Conservation (phyloP, 2,888 invertebrate genomes). For the Bombylius discolor region DNA sequence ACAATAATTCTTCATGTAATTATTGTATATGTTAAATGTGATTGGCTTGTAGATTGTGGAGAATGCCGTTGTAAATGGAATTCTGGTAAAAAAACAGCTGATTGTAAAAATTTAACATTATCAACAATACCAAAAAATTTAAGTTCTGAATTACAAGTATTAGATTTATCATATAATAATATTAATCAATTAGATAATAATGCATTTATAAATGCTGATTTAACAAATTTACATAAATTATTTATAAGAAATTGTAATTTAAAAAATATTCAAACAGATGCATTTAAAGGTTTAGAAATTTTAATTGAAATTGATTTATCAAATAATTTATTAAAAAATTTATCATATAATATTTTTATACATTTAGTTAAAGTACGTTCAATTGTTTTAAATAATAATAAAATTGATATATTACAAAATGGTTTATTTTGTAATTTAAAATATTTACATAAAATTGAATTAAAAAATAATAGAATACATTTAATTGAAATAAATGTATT, state of each 20-base stretch:
- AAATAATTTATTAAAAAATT: slow-evolving; percentile 49
- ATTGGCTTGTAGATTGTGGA: slow-evolving; percentile 32
- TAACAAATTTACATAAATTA: slow-evolving; percentile 70
- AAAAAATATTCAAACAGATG: slow-evolving; percentile 52
- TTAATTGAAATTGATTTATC: slow-evolving; percentile 72
- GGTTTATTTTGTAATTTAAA: slow-evolving; percentile 60
- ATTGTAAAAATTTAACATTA: slow-evolving; percentile 56
- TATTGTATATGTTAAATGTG: slow-evolving; percentile 18
- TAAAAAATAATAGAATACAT: slow-evolving; percentile 61
- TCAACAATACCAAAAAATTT: slow-evolving; percentile 56
- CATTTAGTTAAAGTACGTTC: slow-evolving; percentile 58
- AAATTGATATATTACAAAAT: slow-evolving; percentile 54
- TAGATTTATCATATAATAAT: slow-evolving; percentile 58
- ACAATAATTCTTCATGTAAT: slow-evolving; percentile 3
- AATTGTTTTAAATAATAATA: slow-evolving; percentile 60
- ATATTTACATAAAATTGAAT: slow-evolving; percentile 59
- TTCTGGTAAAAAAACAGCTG: slow-evolving; percentile 69
- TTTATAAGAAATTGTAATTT: slow-evolving; percentile 59
- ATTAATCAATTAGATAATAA: slow-evolving; percentile 50
- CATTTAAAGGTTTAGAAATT: slow-evolving; percentile 59
- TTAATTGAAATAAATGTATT: slow-evolving; percentile 58
- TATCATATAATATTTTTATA: slow-evolving; percentile 55
- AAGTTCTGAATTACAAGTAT: slow-evolving; percentile 54
- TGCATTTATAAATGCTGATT: slow-evolving; percentile 52
- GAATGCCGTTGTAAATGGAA: slow-evolving; percentile 73